Evolutionary conservation across 1,140 invertebrate genomes (phyloP), one percentile per base, ranked within the genome.

Genomic region (Paralvinella palmiformis): DNA sequence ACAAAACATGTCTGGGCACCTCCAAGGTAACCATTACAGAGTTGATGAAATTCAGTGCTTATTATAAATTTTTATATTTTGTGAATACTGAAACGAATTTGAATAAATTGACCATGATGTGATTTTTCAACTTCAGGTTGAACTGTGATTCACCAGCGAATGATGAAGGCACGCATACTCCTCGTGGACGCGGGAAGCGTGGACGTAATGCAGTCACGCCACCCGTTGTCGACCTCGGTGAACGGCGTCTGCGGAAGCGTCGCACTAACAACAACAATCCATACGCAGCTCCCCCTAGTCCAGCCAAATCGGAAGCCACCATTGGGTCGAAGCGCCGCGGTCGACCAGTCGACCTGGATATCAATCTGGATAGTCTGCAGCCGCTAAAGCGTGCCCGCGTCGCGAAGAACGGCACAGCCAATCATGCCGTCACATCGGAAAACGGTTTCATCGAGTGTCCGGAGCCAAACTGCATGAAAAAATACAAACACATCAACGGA

Each of bases 1-100:
- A 97, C 94, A 37, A 87, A 92, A 72, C 94, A 97, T 81, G 93
- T 96, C 75, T 98, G 94, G 94, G 93, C 94, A 64, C 94, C 94
- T 60, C 94, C 94, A 68, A 88, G 90, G 90, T 91, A n/a, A n/a
- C n/a, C n/a, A n/a, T n/a, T n/a, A n/a, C n/a, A n/a, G n/a, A n/a
- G n/a, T n/a, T n/a, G n/a, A n/a, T n/a, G n/a, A n/a, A n/a, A n/a
- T n/a, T n/a, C n/a, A n/a, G n/a, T n/a, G n/a, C n/a, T n/a, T n/a
- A n/a, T n/a, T n/a, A n/a, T n/a, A n/a, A n/a, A n/a, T n/a, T n/a
- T n/a, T n/a, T n/a, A n/a, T n/a, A n/a, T n/a, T n/a, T n/a, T n/a
- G n/a, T n/a, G n/a, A n/a, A n/a, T n/a, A n/a, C n/a, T n/a, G n/a
- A n/a, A n/a, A n/a, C n/a, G n/a, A n/a, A n/a, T n/a, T n/a, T n/a